phyloP scores from a whole-genome alignment of 2,113 vertebrate genomes.

The Phylloscopus whistleri region DNA sequence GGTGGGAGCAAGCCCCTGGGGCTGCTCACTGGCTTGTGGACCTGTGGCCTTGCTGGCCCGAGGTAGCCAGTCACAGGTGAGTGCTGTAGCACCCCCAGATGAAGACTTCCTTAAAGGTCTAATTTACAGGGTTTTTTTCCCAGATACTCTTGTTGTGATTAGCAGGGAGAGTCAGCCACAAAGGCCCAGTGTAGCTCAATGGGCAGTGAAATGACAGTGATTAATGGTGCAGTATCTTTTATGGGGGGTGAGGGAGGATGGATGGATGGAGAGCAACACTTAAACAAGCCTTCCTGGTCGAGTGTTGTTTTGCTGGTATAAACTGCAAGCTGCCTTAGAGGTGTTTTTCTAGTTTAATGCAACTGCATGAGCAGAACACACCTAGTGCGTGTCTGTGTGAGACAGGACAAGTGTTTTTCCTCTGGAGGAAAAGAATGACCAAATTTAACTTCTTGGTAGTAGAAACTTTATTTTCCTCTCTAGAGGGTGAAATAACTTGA shows the following conservation, averaged over 20 bases:
- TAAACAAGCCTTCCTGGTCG: slow-evolving; percentile 8
- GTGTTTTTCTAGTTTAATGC: neutral
- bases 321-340: neutral
- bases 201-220: neutral
- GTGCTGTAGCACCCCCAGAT: neutral
- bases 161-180: slow-evolving; percentile 13
- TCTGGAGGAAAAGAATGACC: neutral
- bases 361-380: neutral
- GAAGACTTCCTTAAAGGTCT: slow-evolving; percentile 28
- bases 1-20: neutral
- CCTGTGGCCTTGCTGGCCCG: neutral
- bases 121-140: neutral
- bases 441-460: neutral
- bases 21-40: neutral
- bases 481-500: neutral
- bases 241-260: neutral
- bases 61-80: neutral
- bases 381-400: neutral
- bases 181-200: slow-evolving; percentile 16
- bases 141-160: slow-evolving; percentile 30
- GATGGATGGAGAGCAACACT: neutral
- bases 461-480: neutral
- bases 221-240: slow-evolving; percentile 31
- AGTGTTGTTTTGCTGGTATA: neutral
- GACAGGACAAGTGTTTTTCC: neutral